phyloP scores from a whole-genome alignment of 30 jellyfish, hydroid and myxozoan species.

The Euphysa ruthae region DNA sequence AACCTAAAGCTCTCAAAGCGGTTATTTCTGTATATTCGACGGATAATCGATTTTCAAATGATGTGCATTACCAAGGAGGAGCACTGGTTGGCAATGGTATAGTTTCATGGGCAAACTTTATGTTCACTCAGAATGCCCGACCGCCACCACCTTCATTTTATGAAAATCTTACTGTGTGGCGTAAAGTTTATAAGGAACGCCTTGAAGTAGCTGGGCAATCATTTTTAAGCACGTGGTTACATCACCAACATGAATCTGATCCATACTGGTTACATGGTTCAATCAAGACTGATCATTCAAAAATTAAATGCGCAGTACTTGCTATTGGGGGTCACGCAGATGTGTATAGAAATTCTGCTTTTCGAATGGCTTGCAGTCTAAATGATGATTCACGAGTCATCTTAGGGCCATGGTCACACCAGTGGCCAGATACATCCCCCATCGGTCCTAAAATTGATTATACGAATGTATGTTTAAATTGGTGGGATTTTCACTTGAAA shows the following conservation, averaged over 20 bases:
- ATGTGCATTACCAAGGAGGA: constrained; percentile 40
- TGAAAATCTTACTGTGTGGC: constrained; percentile 5
- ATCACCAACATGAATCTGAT: constrained; percentile 23
- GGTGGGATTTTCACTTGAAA: constrained; percentile 37
- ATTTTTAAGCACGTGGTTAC: constrained; percentile 8
- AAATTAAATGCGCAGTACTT: constrained; percentile 31
- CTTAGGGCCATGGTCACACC: constrained; percentile 41
- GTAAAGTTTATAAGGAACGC: constrained; percentile 10
- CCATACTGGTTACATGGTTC: constrained; percentile 41
- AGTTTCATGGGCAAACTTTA: constrained; percentile 18
- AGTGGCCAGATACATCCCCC: constrained; percentile 33
- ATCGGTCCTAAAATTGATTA: constrained; percentile 35
- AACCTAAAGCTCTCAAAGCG: constrained; percentile 36
- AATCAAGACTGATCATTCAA: background rate
- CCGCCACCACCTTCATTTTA: constrained; percentile 32
- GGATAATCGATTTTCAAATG: constrained; percentile 32
- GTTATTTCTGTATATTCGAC: constrained; percentile 31
- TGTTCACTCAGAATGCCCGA: constrained; percentile 27
- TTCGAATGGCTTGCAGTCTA: constrained; percentile 23
- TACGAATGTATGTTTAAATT: constrained; percentile 10
- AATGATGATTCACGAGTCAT: constrained; percentile 20
- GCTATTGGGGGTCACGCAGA: constrained; percentile 32
- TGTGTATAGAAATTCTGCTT: constrained; percentile 29
- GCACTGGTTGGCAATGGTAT: constrained; percentile 23
- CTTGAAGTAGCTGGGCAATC: constrained; percentile 9